Percentiles rank a stretch among this genome's conserved stretches.
These are phyloP conservation scores for Drosophila pseudotalamancana DNA, from an alignment of 2,888 invertebrate species.

Conservation along the genomic window DNA sequence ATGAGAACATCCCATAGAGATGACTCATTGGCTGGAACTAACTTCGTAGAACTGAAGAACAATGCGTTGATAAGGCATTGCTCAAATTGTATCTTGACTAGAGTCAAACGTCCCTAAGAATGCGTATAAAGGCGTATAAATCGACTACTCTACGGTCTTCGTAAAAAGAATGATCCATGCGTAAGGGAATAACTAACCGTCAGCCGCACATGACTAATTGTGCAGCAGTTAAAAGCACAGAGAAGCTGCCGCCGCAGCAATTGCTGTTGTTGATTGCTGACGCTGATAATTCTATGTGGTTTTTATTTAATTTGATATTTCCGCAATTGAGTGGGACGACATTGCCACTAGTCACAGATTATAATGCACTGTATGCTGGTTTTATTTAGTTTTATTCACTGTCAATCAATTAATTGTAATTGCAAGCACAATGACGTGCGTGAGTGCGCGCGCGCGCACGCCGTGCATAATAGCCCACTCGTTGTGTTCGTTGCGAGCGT, in stretches of 20 bases:
- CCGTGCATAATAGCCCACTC: slow-evolving; percentile 9
- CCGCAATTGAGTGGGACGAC: slow-evolving; percentile 80
- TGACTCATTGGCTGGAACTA: slow-evolving; percentile 33
- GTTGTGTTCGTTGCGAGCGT: slow-evolving; percentile 12
- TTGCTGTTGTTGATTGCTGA: slow-evolving; percentile 24
- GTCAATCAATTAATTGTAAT: slow-evolving; percentile 45
- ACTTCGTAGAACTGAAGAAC: neutral
- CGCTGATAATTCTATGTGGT: slow-evolving; percentile 41
- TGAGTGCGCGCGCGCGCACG: neutral
- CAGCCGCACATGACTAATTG: slow-evolving; percentile 62
- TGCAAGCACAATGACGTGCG: slow-evolving; percentile 38
- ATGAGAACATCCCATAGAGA: slow-evolving; percentile 6
- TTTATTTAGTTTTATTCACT: slow-evolving; percentile 35
- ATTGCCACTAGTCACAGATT: slow-evolving; percentile 45
- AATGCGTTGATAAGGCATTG: slow-evolving; percentile 39
- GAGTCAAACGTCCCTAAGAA: neutral
- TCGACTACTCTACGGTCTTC: too few relatives aligned
- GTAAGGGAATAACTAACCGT: slow-evolving; percentile 29
- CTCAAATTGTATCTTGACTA: neutral
- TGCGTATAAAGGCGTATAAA: too few relatives aligned
- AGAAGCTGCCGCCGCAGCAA: slow-evolving; percentile 13
- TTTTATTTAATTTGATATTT: slow-evolving; percentile 83
- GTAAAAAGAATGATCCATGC: too few relatives aligned
- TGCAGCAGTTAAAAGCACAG: slow-evolving; percentile 30
- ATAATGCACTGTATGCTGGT: slow-evolving; percentile 26